A percentile compares a stretch with the other conserved stretches of the same genome.
phyloP scores from a whole-genome alignment of 1,140 invertebrate species.

The Centruroides vittatus region DNA sequence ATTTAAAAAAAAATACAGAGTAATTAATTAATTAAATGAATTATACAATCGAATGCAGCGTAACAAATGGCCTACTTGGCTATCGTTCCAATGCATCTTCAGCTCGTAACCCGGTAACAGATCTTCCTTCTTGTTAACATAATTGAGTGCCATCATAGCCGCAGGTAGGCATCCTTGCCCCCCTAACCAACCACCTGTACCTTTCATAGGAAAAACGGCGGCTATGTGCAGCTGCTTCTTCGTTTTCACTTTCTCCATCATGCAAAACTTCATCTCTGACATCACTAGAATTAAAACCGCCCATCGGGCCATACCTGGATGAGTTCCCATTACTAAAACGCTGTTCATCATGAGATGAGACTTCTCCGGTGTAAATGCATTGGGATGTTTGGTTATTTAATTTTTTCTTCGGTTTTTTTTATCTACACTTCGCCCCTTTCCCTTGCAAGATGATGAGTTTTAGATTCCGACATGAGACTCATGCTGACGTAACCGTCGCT shows the following conservation, averaged over 20 bases:
- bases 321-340: no score
- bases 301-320: no score
- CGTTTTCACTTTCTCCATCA: not conserved
- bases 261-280: no score
- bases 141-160: constrained; percentile 82
- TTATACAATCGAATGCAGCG: not conserved
- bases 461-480: no score
- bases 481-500: no score
- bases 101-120: constrained; percentile 83
- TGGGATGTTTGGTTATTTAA: no score
- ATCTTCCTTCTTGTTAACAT: constrained; percentile 81
- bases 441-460: no score
- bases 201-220: constrained; percentile 91
- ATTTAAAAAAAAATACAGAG: constrained; percentile 21
- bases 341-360: no score
- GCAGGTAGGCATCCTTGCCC: constrained; percentile 88
- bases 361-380: no score
- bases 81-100: constrained; percentile 88
- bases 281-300: no score
- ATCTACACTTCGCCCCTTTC: no score
- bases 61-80: constrained; percentile 54
- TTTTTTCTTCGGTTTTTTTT: no score
- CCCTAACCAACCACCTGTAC: constrained; percentile 88
- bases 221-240: constrained; percentile 82
- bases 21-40: not conserved